These are phyloP conservation scores for Argyresthia albistria DNA, from an alignment of 2,888 invertebrate genomes.

Conservation along the genomic window DNA sequence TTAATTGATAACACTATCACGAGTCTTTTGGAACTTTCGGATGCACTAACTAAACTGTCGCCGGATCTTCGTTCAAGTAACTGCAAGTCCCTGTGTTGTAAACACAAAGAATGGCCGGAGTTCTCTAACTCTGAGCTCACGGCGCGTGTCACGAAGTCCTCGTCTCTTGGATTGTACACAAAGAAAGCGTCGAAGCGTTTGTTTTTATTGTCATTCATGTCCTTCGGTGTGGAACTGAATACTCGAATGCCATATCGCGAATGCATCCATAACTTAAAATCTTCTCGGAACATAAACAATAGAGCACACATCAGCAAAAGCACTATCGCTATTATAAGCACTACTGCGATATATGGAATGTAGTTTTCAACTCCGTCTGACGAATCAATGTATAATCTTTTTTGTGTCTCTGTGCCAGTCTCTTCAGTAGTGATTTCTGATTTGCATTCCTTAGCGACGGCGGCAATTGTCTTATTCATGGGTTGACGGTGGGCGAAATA, in stretches of 20 bases:
- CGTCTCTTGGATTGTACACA: slow-evolving; percentile 88
- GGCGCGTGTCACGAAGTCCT: slow-evolving; percentile 77
- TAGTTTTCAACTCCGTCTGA: slow-evolving; percentile 79
- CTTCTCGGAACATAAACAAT: slow-evolving; percentile 82
- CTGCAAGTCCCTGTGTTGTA: slow-evolving; percentile 77
- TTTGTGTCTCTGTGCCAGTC: slow-evolving; percentile 72
- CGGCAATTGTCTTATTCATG: slow-evolving; percentile 64
- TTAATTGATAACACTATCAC: slow-evolving; percentile 85
- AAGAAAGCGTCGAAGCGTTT: slow-evolving; percentile 91
- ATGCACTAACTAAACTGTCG: slow-evolving; percentile 67
- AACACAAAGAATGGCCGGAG: slow-evolving; percentile 72
- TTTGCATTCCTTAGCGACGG: slow-evolving; percentile 68
- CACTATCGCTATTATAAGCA: slow-evolving; percentile 78
- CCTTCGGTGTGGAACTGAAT: slow-evolving; percentile 74
- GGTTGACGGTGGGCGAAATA: slow-evolving; percentile 68
- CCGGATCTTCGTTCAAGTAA: slow-evolving; percentile 70
- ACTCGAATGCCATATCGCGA: slow-evolving; percentile 83
- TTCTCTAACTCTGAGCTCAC: slow-evolving; percentile 83
- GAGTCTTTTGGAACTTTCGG: slow-evolving; percentile 78
- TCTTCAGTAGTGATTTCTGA: slow-evolving; percentile 76
- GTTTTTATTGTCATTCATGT: slow-evolving; percentile 73
- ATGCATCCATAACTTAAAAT: slow-evolving; percentile 85
- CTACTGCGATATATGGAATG: slow-evolving; percentile 81
- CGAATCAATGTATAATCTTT: slow-evolving; percentile 74
- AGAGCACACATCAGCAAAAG: slow-evolving; percentile 78